phyloP scores from a whole-genome alignment of 2,888 invertebrate species.

The Eupithecia insigniata region DNA sequence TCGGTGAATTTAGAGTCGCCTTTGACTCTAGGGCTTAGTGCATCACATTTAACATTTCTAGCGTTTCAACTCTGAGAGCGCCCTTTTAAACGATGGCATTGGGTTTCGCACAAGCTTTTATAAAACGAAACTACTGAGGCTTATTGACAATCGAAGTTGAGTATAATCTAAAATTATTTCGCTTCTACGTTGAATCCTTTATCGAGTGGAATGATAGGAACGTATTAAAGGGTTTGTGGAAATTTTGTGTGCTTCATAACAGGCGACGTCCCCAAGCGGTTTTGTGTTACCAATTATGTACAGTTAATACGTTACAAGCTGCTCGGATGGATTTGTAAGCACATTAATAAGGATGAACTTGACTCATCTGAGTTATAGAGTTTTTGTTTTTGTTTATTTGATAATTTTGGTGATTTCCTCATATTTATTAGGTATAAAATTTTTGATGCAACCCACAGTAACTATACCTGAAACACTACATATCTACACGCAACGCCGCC shows the following conservation, averaged over 20 bases:
- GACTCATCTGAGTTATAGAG: conserved; percentile 6
- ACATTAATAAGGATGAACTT: conserved; percentile 46
- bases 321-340: conserved; percentile 52
- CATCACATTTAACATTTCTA: not conserved
- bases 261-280: conserved; percentile 69
- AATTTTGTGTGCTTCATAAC: conserved; percentile 81
- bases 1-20: not conserved
- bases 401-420: not conserved
- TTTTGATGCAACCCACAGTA: not conserved
- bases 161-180: conserved; percentile 1
- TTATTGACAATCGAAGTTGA: too few relatives aligned
- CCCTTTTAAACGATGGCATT: not conserved
- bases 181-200: conserved; percentile 11
- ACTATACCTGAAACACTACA: not conserved
- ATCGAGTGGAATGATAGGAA: too few relatives aligned
- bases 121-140: too few relatives aligned
- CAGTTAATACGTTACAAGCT: conserved; percentile 73
- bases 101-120: too few relatives aligned
- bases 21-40: not conserved
- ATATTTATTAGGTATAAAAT: not conserved
- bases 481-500: too few relatives aligned
- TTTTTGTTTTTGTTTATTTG: not conserved
- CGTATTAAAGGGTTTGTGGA: conserved; percentile 80
- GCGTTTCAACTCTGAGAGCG: not conserved
- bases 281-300: conserved; percentile 83